Percentiles rank a stretch among this genome's conserved stretches.
phyloP scores from a whole-genome alignment of 2,888 invertebrate genomes.

The Parthenolecanium corni region DNA sequence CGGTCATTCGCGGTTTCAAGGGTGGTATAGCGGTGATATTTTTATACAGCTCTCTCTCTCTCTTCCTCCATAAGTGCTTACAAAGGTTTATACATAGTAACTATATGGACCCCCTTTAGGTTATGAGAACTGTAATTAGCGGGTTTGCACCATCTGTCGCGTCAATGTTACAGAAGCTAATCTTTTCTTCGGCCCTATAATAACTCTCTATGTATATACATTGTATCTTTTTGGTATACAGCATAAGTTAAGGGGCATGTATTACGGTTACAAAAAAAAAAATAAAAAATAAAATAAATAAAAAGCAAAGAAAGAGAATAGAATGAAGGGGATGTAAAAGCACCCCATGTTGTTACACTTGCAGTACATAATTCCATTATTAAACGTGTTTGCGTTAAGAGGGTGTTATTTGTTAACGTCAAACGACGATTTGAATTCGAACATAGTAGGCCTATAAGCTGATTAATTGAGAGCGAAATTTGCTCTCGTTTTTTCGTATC shows the following conservation, averaged over 20 bases:
- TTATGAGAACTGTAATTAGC: conserved; percentile 25
- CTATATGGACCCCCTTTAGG: conserved; percentile 10
- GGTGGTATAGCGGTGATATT: conserved; percentile 10
- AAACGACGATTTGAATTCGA: conserved; percentile 19
- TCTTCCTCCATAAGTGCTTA: not conserved
- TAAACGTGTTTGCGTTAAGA: conserved; percentile 26
- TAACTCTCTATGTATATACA: conserved; percentile 19
- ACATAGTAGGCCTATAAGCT: not conserved
- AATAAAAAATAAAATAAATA: conserved; percentile 5
- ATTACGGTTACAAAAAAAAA: no score
- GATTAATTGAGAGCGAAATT: conserved; percentile 23
- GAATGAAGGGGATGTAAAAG: not conserved
- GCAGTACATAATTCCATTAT: conserved; percentile 28
- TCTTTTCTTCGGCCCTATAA: conserved; percentile 22
- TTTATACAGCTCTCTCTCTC: not conserved
- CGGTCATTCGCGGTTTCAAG: conserved; percentile 26
- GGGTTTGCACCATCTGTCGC: conserved; percentile 23
- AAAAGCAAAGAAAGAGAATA: conserved; percentile 6
- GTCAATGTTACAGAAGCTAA: conserved; percentile 25
- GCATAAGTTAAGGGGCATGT: no score
- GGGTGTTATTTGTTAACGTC: conserved; percentile 28
- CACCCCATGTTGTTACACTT: conserved; percentile 25
- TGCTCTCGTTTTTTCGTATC: conserved; percentile 1
- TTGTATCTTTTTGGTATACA: not conserved
- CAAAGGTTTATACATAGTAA: not conserved